These are phyloP conservation scores for Trachurus trachurus DNA, from an alignment of 2,797 vertebrate species.

Conservation along the genomic window DNA sequence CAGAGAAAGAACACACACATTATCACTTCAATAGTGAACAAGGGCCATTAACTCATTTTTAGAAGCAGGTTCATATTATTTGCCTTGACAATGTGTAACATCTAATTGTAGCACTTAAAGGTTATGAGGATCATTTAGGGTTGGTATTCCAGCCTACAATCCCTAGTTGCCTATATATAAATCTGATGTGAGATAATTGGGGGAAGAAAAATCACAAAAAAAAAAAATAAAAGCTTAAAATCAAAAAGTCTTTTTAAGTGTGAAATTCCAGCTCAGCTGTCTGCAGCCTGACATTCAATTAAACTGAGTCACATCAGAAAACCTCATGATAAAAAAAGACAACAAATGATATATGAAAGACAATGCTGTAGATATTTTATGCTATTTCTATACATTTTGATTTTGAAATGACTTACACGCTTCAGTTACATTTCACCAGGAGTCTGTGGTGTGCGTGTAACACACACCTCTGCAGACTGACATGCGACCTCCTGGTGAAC, in stretches of 20 bases:
- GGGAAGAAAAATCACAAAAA: slow-evolving; percentile 18
- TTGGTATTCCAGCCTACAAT: slow-evolving; percentile 62
- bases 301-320: slow-evolving; percentile 19
- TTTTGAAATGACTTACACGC: slow-evolving; percentile 2
- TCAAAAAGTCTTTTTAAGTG: slow-evolving; percentile 29
- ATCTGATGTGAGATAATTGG: slow-evolving; percentile 57
- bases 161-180: slow-evolving; percentile 52
- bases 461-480: slow-evolving; percentile 47
- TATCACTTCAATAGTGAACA: slow-evolving; percentile 18
- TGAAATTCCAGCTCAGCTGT: slow-evolving; percentile 40
- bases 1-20: neutral
- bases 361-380: neutral
- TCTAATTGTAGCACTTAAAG: slow-evolving; percentile 48
- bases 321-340: neutral
- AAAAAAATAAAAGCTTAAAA: slow-evolving; percentile 37
- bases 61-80: slow-evolving; percentile 24
- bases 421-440: neutral
- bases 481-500: slow-evolving; percentile 72
- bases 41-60: slow-evolving; percentile 14
- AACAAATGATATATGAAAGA: neutral
- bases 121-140: slow-evolving; percentile 53
- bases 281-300: slow-evolving; percentile 37
- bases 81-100: slow-evolving; percentile 27
- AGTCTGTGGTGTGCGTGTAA: slow-evolving; percentile 22
- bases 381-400: neutral